Conservation (phyloP, 2,888 invertebrate species). For the Netelia inedita region DNA sequence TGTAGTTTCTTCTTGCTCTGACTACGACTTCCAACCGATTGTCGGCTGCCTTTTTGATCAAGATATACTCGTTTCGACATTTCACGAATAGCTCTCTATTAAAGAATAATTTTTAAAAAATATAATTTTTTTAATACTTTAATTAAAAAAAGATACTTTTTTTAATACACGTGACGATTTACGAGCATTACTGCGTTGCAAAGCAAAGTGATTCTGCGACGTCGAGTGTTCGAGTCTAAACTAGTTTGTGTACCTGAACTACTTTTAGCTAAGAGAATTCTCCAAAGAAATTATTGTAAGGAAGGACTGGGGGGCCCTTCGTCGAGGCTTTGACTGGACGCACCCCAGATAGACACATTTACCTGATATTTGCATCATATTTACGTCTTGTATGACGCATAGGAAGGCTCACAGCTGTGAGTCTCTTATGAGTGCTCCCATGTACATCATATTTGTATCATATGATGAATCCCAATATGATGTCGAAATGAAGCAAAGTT, state of each 20-base stretch:
- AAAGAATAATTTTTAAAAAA: neutral
- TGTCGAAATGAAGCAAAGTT: no score
- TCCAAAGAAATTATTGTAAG: no score
- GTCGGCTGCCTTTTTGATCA: neutral
- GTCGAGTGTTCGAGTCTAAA: neutral
- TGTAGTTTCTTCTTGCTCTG: neutral
- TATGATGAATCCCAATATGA: no score
- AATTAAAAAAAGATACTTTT: neutral
- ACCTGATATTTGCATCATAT: no score
- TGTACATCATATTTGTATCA: no score
- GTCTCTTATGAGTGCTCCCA: no score
- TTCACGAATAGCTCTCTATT: neutral
- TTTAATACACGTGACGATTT: neutral
- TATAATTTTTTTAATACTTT: neutral
- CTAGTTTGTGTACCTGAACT: neutral
- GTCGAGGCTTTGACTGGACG: no score
- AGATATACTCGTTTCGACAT: neutral
- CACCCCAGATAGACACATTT: no score
- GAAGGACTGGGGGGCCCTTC: no score
- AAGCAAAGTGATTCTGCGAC: neutral
- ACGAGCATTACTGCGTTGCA: neutral
- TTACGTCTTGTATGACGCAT: no score
- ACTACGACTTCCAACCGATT: neutral
- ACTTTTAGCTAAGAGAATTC: no score
- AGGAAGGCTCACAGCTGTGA: no score